Evolutionary conservation across 2,888 invertebrate genomes (phyloP), one percentile per base, ranked within the genome.

Genomic region (Argynnis bischoffii): DNA sequence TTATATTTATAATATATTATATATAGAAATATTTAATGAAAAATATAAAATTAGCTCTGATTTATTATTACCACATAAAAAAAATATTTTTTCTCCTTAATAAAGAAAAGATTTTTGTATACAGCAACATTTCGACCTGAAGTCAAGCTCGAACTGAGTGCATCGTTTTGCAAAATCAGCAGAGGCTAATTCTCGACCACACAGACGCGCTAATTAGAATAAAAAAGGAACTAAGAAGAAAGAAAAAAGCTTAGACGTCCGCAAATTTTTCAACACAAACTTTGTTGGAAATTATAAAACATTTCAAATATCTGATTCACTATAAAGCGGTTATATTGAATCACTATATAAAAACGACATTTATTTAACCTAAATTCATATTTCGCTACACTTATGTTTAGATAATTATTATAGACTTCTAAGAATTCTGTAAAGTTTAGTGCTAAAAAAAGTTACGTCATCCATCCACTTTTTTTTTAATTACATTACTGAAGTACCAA

Each of bases 141-240:
- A 66, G 50, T 60, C 56, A 59, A 66, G 65, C 50, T 55, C 35
- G 59, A 65, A 54, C 55, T 70, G 64, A 70, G 69, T 56, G 50
- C 67, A 56, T 61, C 61, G 57, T 66, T 69, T 69, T 67, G 56
- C 61, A 47, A 69, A 69, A 69, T 71, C 71, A 60, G 64, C 69
- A 65, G 66, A 64, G 70, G 69, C 71, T 73, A 69, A 73, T 73
- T 73, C 69, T 73, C 63, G 67, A 60, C 67, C 69, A 72, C 69
- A 72, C 69, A 75, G 72, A 71, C 65, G 67, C 65, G 68, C 70
- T 75, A 75, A 76, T 74, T 74, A 67, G 71, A 69, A 72, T n/a
- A n/a, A 72, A 74, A 63, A 68, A 64, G 55, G 66, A 66, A 69
- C 66, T 51, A 67, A 63, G 68, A 57, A 64, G 51, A 67, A 66